These are phyloP conservation scores for Corydoras sp. DNA, from an alignment of 2,113 vertebrate genomes.

Conservation along the genomic window DNA sequence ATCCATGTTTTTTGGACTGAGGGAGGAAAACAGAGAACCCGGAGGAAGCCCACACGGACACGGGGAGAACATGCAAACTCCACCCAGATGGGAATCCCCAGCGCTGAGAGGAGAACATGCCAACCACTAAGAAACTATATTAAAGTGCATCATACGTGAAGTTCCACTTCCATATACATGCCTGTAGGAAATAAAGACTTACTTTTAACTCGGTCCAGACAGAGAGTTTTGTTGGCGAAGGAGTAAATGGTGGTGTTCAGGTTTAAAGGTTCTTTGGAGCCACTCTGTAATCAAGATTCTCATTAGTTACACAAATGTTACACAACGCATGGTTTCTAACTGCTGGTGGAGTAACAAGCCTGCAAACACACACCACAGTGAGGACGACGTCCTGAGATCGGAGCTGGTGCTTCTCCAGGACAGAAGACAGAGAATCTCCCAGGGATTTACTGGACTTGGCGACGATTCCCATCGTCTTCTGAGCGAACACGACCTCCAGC, in stretches of 20 bases:
- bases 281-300: constrained; percentile 50
- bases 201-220: constrained; percentile 64
- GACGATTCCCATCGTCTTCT: constrained; percentile 63
- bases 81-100: too few species aligned
- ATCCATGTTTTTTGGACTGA: too few species aligned
- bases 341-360: background rate
- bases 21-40: too few species aligned
- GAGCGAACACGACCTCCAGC: constrained; percentile 63
- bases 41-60: too few species aligned
- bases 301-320: background rate
- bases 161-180: too few species aligned
- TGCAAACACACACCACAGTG: constrained; percentile 34
- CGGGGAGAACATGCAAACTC: too few species aligned
- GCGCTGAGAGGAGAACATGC: too few species aligned
- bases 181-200: constrained; percentile 30
- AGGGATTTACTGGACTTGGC: constrained; percentile 74
- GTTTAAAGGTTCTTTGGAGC: constrained; percentile 53
- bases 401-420: constrained; percentile 67
- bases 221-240: constrained; percentile 63
- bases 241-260: constrained; percentile 54
- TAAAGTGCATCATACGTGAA: too few species aligned
- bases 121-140: too few species aligned
- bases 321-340: background rate
- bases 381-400: constrained; percentile 37
- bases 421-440: constrained; percentile 65